phyloP scores from a whole-genome alignment of 2,113 vertebrate species.

The Pelecanoides urinatrix region DNA sequence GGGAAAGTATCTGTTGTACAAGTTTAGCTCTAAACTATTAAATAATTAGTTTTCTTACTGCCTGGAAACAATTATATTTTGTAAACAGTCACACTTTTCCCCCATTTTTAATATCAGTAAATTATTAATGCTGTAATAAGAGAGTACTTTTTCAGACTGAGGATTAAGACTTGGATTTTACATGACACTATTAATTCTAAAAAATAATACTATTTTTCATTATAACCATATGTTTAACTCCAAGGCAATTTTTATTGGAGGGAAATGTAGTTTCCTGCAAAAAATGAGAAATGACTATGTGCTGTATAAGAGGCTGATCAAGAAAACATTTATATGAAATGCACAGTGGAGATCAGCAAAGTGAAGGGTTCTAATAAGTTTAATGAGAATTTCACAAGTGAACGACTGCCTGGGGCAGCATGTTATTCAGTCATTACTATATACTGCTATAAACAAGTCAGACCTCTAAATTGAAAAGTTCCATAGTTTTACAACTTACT shows the following conservation, averaged over 20 bases:
- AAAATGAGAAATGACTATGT: conserved; percentile 33
- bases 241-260: conserved; percentile 37
- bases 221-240: conserved; percentile 47
- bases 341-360: neutral
- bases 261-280: conserved; percentile 51
- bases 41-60: conserved; percentile 16
- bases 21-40: neutral
- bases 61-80: neutral
- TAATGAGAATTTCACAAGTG: neutral
- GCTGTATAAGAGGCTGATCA: neutral
- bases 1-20: neutral
- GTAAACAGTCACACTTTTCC: neutral
- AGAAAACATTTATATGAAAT: conserved; percentile 40
- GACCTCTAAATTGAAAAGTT: neutral
- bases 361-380: neutral
- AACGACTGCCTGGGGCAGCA: neutral
- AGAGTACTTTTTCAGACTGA: neutral
- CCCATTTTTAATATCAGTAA: neutral
- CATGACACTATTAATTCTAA: conserved; percentile 38
- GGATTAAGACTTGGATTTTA: conserved; percentile 41
- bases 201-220: conserved; percentile 34
- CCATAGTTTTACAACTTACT: neutral
- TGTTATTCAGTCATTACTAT: neutral
- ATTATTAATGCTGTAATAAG: conserved; percentile 16
- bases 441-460: neutral